Evolutionary conservation across 2,797 vertebrate species (phyloP), one percentile per base, ranked within the genome.

Genomic region (Pantherophis vulpinus): DNA sequence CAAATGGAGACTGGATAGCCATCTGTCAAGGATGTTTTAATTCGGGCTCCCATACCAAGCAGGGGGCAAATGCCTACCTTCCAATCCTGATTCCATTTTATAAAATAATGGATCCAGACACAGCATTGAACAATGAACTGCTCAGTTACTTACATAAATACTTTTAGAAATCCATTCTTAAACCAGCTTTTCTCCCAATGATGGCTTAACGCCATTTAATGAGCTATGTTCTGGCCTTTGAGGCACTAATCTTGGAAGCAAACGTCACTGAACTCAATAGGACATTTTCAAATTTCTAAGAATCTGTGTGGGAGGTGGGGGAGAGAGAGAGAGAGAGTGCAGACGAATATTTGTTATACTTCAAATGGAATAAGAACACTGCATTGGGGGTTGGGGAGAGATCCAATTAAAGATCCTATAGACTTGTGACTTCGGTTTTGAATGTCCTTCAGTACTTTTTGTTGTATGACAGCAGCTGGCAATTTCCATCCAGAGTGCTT

Each of bases 401-500:
- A 91, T 42, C 87, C 66, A 91, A 63, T 89, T 89, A 91, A 89
- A 89, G 25, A 47, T 12, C 70, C 32, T 42, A 56, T 47, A 86
- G 83, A 89, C 90, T 20, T 63, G n/a, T 61, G 70, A 51, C 55
- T 91, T 89, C 27, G n/a, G 90, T 63, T 91, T 70, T 93, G 87
- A 91, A 47, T 47, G 32, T 89, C 66, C 47, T 91, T 91, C 74
- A 63, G 8, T 37, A 91, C 58, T 93, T 66, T 51, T 42, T 89
- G 66, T 93, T 91, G 70, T 42, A n/a, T 63, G 63, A 89, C 56
- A 91, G 87, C 61, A 32, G 70, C 90, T 89, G 90, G 70, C 70
- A 89, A 83, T 59, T 86, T 93, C 58, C 47, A 86, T n/a, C 59
- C 47, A 63, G 87, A 83, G 66, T n/a, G 66, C 83, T 55, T 56